phyloP scores from a whole-genome alignment of 2,797 vertebrate species.

The Spheniscus humboldti region DNA sequence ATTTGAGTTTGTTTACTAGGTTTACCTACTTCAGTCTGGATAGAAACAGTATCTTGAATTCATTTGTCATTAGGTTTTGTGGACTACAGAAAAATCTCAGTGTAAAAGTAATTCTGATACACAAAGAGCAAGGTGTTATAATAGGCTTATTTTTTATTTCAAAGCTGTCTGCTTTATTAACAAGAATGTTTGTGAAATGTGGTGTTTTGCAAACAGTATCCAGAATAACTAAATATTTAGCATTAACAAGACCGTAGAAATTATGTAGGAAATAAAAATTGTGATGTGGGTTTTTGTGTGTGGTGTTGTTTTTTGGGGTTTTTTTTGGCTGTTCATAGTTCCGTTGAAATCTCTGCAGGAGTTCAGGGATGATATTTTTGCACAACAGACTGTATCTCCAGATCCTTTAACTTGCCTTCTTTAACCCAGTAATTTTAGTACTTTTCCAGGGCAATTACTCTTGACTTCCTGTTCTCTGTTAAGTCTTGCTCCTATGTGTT shows the following conservation, averaged over 20 bases:
- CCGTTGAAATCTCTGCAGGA: background rate
- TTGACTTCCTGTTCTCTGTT: background rate
- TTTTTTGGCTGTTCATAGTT: background rate
- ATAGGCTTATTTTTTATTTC: background rate
- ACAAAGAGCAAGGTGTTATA: background rate
- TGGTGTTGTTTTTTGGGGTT: too few relatives aligned
- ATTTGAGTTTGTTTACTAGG: background rate
- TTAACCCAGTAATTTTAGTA: background rate
- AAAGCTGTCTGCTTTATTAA: background rate
- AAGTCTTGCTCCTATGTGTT: background rate
- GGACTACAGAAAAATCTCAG: background rate
- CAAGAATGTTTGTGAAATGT: background rate
- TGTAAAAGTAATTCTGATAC: slow-evolving; percentile 7
- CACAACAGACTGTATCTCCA: background rate
- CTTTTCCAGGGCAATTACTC: background rate
- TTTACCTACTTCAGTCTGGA: background rate
- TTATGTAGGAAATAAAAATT: background rate
- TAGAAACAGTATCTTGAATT: background rate
- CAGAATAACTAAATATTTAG: background rate
- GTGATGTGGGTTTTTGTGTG: background rate
- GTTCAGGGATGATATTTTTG: background rate
- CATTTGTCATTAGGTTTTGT: background rate
- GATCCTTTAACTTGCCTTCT: background rate
- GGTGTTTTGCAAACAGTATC: background rate
- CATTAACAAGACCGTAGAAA: background rate